Percentiles rank a stretch among this genome's conserved stretches.
Conservation (phyloP, 2,797 vertebrate species). For the Fistularia commersonii region DNA sequence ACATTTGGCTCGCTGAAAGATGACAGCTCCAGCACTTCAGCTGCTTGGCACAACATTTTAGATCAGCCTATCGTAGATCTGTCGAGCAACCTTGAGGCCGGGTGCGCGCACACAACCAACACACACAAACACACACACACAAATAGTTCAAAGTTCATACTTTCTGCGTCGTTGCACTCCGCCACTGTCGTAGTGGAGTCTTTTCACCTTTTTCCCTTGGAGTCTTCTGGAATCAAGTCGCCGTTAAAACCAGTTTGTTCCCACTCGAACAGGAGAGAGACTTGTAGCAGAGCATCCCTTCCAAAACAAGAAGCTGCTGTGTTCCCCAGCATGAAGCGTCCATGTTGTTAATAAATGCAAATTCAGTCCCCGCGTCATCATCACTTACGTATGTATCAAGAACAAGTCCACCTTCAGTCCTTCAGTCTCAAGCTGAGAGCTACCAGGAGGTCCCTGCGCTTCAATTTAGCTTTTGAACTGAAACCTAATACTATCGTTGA, state of each 20-base stretch:
- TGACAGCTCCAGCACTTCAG: constrained; percentile 8
- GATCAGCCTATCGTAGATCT: constrained; percentile 6
- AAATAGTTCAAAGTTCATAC: too few species aligned
- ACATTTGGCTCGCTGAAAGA: constrained; percentile 4
- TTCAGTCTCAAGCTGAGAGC: constrained; percentile 16
- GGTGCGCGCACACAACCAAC: too few species aligned
- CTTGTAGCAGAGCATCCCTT: not conserved
- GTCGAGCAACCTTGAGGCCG: not conserved
- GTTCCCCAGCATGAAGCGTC: not conserved
- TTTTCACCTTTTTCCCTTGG: too few species aligned
- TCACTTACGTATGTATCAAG: too few species aligned
- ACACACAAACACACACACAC: too few species aligned
- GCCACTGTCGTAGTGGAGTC: too few species aligned
- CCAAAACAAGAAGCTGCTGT: too few species aligned
- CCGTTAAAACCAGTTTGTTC: too few species aligned
- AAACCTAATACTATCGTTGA: constrained; percentile 16
- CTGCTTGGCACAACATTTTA: constrained; percentile 20
- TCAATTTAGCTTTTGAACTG: constrained; percentile 16
- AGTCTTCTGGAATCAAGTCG: too few species aligned
- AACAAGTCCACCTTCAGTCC: too few species aligned
- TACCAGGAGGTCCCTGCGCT: constrained; percentile 3
- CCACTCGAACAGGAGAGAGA: too few species aligned
- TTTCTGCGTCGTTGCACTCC: too few species aligned
- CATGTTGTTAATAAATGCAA: constrained; percentile 18
- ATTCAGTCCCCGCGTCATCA: not conserved